Evolutionary conservation across 2,888 invertebrate species (phyloP), one percentile per base, ranked within the genome.

Genomic region (Cloeon dipterum): DNA sequence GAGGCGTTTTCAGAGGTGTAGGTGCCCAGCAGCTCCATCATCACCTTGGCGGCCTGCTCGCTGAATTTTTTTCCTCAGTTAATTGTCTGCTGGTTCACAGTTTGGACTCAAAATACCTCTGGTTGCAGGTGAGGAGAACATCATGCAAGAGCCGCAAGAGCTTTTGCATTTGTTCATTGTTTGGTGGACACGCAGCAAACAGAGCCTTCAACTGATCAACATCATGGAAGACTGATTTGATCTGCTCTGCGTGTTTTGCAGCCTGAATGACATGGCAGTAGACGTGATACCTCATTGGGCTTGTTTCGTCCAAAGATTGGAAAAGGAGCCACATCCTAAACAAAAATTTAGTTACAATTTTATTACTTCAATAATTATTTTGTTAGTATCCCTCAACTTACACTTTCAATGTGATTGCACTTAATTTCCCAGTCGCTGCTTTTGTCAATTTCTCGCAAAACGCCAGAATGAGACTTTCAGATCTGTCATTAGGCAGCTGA

Each of bases 1-100:
- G 86, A 86, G 1, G 96, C 96, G 60, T 94, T 94, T 51, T 93
- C 93, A 42, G 89, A 79, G 18, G 91, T 93, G 57, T 96, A 98
- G 0, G 96, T 94, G 18, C 88, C 86, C 39, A 98, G 61, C 2
- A 98, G 62, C 56, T 93, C 93, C 42, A 94, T 78, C 96, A 98
- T 96, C 3, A 93, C 89, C 56, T 88, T 86, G 14, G 89, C 79
- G 18, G 91, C 89, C 48, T 82, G 66, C 52, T 91, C 89, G 57
- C 88, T 82, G 54, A 23, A 17, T 11, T 7, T 34, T 13, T 4
- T 4, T 11, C 5, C 14, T 32, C 1, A 3, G n/a, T 17, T n/a
- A 13, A 32, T 4, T 3, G 32, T 32, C 5, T n/a, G 3, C 14
- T 8, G 8, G 18, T 32, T 14, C 32, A 11, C 4, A 7, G 5